Evolutionary conservation across 2,113 vertebrate genomes (phyloP).

Genomic region (Triplophysa siluroides): DNA sequence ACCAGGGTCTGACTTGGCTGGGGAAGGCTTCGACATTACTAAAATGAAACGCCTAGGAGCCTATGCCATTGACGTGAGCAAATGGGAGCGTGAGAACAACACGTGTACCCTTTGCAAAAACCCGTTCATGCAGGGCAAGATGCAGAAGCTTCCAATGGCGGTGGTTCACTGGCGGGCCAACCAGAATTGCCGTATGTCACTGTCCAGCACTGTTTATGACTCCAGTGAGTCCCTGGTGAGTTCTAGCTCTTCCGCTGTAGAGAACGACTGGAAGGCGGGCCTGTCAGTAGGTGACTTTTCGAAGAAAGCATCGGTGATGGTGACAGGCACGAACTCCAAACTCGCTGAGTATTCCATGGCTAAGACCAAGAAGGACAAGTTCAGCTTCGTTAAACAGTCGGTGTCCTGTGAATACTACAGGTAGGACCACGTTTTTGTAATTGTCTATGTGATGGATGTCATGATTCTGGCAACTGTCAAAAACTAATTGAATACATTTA

Average conservation of each 20-base stretch:
- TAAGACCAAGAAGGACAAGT: conserved; percentile 77
- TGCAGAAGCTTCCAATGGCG: conserved; percentile 75
- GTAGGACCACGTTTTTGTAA: conserved; percentile 57
- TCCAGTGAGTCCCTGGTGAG: conserved; percentile 71
- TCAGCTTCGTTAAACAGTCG: conserved; percentile 73
- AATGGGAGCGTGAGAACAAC: conserved; percentile 67
- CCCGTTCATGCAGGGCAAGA: conserved; percentile 54
- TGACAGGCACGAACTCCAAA: conserved; percentile 74
- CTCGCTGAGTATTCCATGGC: conserved; percentile 70
- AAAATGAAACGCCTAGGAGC: conserved; percentile 69
- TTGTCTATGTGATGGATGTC: too few relatives aligned
- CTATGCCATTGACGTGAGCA: conserved; percentile 69
- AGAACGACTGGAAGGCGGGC: conserved; percentile 73
- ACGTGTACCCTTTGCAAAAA: conserved; percentile 80
- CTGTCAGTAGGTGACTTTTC: conserved; percentile 47
- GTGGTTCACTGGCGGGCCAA: conserved; percentile 75
- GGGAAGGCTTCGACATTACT: conserved; percentile 72
- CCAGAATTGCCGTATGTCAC: conserved; percentile 63
- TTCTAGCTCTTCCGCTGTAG: conserved; percentile 57
- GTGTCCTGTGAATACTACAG: conserved; percentile 77
- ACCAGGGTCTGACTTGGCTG: conserved; percentile 39
- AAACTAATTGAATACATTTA: too few relatives aligned
- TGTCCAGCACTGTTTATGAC: conserved; percentile 61
- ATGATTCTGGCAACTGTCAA: too few relatives aligned
- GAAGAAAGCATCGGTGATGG: not conserved